These are phyloP conservation scores for Hestina assimilis DNA, from an alignment of 1,140 invertebrate species.

Conservation along the genomic window DNA sequence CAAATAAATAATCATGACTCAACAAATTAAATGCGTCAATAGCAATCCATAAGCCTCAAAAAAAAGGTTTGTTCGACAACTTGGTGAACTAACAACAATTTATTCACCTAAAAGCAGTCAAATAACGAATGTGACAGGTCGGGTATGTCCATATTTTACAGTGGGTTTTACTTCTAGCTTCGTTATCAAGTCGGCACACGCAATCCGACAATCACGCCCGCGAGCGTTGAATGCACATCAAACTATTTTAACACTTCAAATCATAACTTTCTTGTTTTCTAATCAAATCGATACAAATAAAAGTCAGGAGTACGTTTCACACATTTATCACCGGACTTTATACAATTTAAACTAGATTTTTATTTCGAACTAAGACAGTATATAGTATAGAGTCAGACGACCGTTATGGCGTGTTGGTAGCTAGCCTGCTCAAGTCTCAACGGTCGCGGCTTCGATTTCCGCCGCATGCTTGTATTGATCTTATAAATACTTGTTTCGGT, in stretches of 20 bases:
- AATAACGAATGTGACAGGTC: constrained; percentile 14
- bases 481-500: no score
- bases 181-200: constrained; percentile 62
- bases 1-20: no score
- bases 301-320: neutral
- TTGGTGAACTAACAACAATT: constrained; percentile 3
- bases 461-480: no score
- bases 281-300: constrained; percentile 3
- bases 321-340: neutral
- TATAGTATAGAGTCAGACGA: no score
- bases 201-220: constrained; percentile 58
- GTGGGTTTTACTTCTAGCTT: constrained; percentile 49
- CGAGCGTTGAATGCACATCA: constrained; percentile 56
- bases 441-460: no score
- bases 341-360: no score
- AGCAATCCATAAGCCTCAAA: no score
- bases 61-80: no score
- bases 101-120: constrained; percentile 14
- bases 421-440: no score
- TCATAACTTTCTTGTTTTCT: constrained; percentile 25
- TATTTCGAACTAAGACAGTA: no score
- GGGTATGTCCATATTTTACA: constrained; percentile 43
- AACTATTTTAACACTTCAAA: constrained; percentile 59
- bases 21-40: no score
- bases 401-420: no score